These are phyloP conservation scores for Tyrannus savana DNA, from an alignment of 2,113 vertebrate species.

Conservation along the genomic window DNA sequence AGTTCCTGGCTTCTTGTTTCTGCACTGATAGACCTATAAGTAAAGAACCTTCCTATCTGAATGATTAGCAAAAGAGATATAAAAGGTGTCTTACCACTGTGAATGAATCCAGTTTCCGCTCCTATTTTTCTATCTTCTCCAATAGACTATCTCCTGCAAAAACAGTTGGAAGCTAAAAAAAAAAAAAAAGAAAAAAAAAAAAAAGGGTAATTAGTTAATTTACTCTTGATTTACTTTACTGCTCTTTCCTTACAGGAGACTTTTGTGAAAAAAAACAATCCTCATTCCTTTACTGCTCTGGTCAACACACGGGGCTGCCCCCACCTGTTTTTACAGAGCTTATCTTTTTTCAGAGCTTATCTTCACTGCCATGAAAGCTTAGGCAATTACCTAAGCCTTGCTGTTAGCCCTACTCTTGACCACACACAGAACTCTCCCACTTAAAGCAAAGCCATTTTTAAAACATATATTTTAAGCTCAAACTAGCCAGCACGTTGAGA, in stretches of 20 bases:
- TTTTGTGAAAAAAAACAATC: neutral
- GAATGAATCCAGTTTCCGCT: neutral
- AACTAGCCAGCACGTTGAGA: neutral
- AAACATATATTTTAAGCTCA: neutral
- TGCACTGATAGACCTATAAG: neutral
- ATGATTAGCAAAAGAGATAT: neutral
- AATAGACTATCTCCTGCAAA: neutral
- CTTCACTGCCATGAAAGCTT: neutral
- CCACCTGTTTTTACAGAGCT: neutral
- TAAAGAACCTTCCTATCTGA: neutral
- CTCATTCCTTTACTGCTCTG: neutral
- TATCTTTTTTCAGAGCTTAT: neutral
- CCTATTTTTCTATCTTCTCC: neutral
- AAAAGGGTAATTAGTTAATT: neutral
- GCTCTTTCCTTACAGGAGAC: neutral
- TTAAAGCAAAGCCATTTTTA: neutral
- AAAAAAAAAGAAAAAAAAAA: neutral
- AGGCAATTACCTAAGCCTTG: neutral
- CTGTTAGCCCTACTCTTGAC: neutral
- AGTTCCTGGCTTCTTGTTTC: neutral
- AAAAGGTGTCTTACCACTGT: neutral
- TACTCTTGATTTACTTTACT: neutral
- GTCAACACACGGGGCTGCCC: rapidly evolving
- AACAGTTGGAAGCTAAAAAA: neutral
- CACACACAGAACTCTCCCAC: neutral